These are phyloP conservation scores for Tryphoninae sp. DNA, from an alignment of 2,888 invertebrate genomes.

Conservation along the genomic window DNA sequence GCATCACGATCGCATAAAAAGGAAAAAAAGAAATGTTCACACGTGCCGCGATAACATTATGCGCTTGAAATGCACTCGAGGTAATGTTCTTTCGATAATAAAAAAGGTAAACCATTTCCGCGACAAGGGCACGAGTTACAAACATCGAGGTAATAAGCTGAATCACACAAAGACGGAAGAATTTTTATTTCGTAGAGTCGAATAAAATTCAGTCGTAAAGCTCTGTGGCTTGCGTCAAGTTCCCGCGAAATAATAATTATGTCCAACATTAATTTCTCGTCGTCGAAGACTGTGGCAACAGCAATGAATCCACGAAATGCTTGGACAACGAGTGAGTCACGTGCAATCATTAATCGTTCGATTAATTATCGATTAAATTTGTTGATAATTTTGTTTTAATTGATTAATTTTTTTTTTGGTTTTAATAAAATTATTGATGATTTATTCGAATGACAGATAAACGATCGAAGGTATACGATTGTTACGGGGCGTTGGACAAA, in stretches of 20 bases:
- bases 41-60: not conserved
- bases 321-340: constrained; percentile 9
- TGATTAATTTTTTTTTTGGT: not conserved
- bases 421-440: not conserved
- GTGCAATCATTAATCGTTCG: not conserved
- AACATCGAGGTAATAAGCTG: no score
- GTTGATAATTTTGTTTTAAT: not conserved
- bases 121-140: no score
- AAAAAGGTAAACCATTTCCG: not conserved
- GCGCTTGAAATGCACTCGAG: constrained; percentile 20
- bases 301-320: not conserved
- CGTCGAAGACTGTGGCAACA: not conserved
- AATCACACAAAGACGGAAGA: not conserved
- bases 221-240: not conserved
- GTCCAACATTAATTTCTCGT: not conserved
- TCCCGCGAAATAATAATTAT: not conserved
- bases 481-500: constrained; percentile 44
- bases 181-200: not conserved
- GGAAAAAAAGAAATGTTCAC: not conserved
- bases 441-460: not conserved
- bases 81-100: constrained; percentile 15
- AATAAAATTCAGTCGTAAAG: not conserved
- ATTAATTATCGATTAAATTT: not conserved
- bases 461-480: constrained; percentile 35
- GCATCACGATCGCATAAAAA: no score